Evolutionary conservation across 1,140 invertebrate species (phyloP), one percentile per base, ranked within the genome.

Genomic region (Ruditapes philippinarum): DNA sequence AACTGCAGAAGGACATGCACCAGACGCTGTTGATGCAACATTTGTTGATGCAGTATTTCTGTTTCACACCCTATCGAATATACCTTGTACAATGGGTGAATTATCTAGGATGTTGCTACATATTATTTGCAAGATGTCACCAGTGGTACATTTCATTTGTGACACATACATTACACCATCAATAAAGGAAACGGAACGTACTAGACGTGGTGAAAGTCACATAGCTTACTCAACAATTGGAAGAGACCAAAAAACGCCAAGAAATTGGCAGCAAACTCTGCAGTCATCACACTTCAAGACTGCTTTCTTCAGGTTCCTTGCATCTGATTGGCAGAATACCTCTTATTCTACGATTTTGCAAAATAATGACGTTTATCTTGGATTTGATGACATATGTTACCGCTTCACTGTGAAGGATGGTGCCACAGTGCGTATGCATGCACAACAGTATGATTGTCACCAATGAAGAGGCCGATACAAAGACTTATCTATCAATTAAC

Each of bases 261-360:
- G 7, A 17, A n/a, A n/a, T 9, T 79, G 33, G 28, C 40, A 88
- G 0, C 19, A 87, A 33, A 74, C 73, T 7, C 42, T 87, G 36
- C 33, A 65, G 42, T 60, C 40, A 22, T 7, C 12, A 25, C 51
- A 38, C 5, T 88, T 88, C 57, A 88, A 88, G 33, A 78, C 40
- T 14, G n/a, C 40, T 0, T 45, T 88, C 3, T 42, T 74, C 7
- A 17, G 31, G 9, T 88, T 81, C 57, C n/a, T 88, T 25, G 28
- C n/a, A 22, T 38, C 80, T 42, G 74, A 74, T 38, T 62, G 68
- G 85, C 25, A 22, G n/a, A 38, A 33, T 25, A 28, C 5, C 12
- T 19, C 9, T 38, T 22, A 54, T 54, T 11, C 57, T 22, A 0
- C 19, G n/a, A 36, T 25, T 33, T 88, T 19, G 36, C 28, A 9